A percentile compares a stretch with the other conserved stretches of the same genome.
Conservation (phyloP, 2,113 vertebrate genomes). For the Oceanites oceanicus region DNA sequence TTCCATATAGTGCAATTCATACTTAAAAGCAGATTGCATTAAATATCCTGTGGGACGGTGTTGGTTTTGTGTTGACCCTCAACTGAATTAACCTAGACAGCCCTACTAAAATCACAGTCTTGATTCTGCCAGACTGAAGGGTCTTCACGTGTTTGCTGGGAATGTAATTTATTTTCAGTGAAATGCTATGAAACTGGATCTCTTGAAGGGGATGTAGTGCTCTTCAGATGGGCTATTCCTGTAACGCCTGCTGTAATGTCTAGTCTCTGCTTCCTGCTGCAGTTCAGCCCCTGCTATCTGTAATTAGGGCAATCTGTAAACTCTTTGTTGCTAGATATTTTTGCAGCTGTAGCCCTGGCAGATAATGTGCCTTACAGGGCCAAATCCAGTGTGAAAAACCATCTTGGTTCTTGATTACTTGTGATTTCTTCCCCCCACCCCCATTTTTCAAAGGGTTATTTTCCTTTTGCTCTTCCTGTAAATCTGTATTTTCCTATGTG, state of each 20-base stretch:
- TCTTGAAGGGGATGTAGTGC: background rate
- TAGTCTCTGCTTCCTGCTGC: slow-evolving; percentile 1
- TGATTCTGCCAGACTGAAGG: background rate
- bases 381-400: background rate
- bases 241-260: background rate
- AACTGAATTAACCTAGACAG: background rate
- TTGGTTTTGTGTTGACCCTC: background rate
- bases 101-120: background rate
- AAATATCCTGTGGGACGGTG: background rate
- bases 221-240: slow-evolving; percentile 1
- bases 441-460: background rate
- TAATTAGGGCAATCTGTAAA: background rate
- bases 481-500: background rate
- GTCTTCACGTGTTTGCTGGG: background rate
- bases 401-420: background rate
- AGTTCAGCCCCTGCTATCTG: background rate
- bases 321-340: background rate
- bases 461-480: background rate
- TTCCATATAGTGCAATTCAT: background rate
- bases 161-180: background rate
- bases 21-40: background rate
- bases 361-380: background rate
- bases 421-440: too few relatives aligned
- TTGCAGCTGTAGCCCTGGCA: background rate
- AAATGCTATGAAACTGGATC: background rate